Conservation (phyloP, 2,888 invertebrate genomes). For the Drosophila mercatorum region DNA sequence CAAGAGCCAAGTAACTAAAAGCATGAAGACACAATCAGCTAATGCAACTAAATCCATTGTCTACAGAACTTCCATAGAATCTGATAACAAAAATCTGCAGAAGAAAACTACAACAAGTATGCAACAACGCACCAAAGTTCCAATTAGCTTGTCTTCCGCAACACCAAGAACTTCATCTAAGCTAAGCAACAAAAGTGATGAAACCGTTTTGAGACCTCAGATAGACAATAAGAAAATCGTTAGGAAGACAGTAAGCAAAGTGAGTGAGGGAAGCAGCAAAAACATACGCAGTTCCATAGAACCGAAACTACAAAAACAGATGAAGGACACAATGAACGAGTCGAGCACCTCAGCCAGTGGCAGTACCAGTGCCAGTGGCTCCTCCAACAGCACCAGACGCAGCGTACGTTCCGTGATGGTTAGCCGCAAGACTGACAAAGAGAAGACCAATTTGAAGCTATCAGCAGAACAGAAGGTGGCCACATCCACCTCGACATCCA, state of each 20-base stretch:
- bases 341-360: conserved; percentile 72
- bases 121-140: conserved; percentile 72
- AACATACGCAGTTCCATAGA: conserved; percentile 49
- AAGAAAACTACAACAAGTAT: conserved; percentile 53
- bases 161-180: conserved; percentile 63
- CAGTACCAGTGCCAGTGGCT: conserved; percentile 77
- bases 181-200: conserved; percentile 64
- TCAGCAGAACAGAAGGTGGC: conserved; percentile 63
- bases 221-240: conserved; percentile 68
- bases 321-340: conserved; percentile 76
- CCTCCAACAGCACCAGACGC: conserved; percentile 74
- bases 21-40: conserved; percentile 76
- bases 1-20: conserved; percentile 76
- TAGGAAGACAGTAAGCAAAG: conserved; percentile 46
- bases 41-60: conserved; percentile 71
- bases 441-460: conserved; percentile 70
- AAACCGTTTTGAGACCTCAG: conserved; percentile 65
- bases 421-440: conserved; percentile 77
- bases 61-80: conserved; percentile 75
- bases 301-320: conserved; percentile 76
- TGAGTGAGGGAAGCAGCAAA: conserved; percentile 40
- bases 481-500: conserved; percentile 33
- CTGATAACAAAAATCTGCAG: conserved; percentile 65
- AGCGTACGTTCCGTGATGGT: conserved; percentile 65
- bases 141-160: conserved; percentile 69